Conservation (phyloP, 2,113 vertebrate genomes). For the Tachuris rubrigastra region DNA sequence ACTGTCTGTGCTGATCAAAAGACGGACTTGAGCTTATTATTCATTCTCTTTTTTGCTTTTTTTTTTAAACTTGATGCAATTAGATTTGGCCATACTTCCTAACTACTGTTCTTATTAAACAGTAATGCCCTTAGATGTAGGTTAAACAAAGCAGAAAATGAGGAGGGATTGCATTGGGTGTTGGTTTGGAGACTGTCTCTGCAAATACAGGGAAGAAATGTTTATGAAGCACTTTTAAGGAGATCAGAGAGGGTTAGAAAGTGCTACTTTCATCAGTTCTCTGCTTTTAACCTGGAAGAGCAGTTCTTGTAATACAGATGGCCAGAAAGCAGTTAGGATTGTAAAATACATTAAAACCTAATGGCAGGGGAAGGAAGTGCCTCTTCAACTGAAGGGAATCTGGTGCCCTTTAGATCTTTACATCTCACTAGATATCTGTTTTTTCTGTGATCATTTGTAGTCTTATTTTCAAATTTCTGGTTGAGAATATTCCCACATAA, state of each 20-base stretch:
- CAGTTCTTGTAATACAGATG: not conserved
- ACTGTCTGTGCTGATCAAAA: not conserved
- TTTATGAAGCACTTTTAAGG: not conserved
- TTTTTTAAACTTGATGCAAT: not conserved
- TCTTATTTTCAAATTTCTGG: not conserved
- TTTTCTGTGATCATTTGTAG: not conserved
- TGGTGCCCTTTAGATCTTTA: not conserved
- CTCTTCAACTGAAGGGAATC: not conserved
- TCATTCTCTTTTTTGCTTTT: not conserved
- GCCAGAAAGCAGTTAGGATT: not conserved
- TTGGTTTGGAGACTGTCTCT: not conserved
- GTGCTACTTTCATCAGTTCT: not conserved
- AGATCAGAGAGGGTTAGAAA: not conserved
- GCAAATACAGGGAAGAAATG: not conserved
- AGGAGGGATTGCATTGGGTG: not conserved
- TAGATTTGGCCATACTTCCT: not conserved
- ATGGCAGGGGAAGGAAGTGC: not conserved
- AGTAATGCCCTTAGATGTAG: not conserved
- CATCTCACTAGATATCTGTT: not conserved
- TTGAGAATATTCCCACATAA: not conserved
- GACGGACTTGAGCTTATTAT: not conserved
- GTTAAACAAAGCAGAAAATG: slow-evolving; percentile 50
- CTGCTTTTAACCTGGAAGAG: not conserved
- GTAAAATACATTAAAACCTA: not conserved
- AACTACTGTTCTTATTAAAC: not conserved